Evolutionary conservation across 2,113 vertebrate species (phyloP).

Genomic region (Cygnus buccinator): DNA sequence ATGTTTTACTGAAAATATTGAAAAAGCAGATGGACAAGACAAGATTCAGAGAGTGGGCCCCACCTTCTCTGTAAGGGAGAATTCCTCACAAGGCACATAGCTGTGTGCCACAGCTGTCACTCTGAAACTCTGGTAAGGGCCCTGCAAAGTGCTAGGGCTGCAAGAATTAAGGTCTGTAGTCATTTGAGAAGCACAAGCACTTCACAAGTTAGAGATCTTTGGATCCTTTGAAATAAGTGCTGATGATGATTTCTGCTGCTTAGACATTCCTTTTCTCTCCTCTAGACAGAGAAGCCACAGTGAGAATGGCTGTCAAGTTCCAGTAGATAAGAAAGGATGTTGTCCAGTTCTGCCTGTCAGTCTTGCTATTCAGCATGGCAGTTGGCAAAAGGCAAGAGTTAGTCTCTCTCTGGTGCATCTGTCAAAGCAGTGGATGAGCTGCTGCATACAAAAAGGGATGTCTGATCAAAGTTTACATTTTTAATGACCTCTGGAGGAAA

Average conservation of each 20-base stretch:
- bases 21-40: background rate
- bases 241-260: background rate
- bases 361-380: background rate
- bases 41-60: background rate
- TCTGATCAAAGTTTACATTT: background rate
- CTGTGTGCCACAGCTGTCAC: fast-evolving
- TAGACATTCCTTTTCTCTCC: background rate
- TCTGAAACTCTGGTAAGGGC: background rate
- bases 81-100: background rate
- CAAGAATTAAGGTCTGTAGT: background rate
- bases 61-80: background rate
- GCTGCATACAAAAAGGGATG: background rate
- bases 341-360: background rate
- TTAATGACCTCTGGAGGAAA: background rate
- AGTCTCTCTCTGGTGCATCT: background rate
- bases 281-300: background rate
- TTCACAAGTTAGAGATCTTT: background rate
- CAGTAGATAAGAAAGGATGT: background rate
- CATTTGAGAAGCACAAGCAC: fast-evolving
- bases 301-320: background rate
- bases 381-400: background rate
- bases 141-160: background rate
- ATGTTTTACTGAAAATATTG: background rate
- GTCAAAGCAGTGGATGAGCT: background rate
- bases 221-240: background rate